Evolutionary conservation across 2,888 invertebrate species (phyloP).

Genomic region (Drosophila mayaguana): DNA sequence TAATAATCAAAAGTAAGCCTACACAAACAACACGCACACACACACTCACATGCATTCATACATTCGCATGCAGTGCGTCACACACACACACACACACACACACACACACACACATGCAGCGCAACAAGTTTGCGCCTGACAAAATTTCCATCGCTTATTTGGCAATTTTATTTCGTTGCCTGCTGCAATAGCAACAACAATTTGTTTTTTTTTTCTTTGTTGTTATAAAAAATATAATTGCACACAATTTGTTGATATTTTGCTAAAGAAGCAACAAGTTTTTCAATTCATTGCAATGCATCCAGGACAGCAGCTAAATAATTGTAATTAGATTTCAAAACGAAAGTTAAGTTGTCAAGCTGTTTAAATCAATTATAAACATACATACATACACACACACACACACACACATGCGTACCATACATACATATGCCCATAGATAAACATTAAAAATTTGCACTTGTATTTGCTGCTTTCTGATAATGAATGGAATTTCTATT

Average conservation of each 20-base stretch:
- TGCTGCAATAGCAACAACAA: conserved; percentile 29
- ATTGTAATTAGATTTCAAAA: conserved; percentile 19
- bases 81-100: conserved; percentile 17
- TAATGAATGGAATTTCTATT: conserved; percentile 55
- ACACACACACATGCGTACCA: background rate
- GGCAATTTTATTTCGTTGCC: conserved; percentile 51
- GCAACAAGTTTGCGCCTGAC: conserved; percentile 75
- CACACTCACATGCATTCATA: conserved; percentile 19
- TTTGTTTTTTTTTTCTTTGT: background rate
- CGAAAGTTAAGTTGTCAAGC: conserved; percentile 22
- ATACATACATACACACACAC: background rate
- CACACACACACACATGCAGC: conserved; percentile 26
- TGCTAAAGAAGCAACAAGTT: conserved; percentile 52
- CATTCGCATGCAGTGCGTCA: conserved; percentile 7
- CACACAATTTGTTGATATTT: background rate
- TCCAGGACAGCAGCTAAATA: conserved; percentile 19
- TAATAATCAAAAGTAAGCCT: conserved; percentile 66
- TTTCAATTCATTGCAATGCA: background rate
- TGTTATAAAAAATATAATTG: conserved; percentile 21
- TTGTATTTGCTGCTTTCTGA: conserved; percentile 33
- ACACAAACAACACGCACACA: conserved; percentile 26
- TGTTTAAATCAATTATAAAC: conserved; percentile 2
- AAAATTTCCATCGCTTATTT: conserved; percentile 71
- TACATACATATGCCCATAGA: background rate
- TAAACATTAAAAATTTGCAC: conserved; percentile 4